A percentile compares a stretch with the other conserved stretches of the same genome.
Evolutionary conservation across 2,888 invertebrate species (phyloP).

Genomic region (Itoplectis maculator): DNA sequence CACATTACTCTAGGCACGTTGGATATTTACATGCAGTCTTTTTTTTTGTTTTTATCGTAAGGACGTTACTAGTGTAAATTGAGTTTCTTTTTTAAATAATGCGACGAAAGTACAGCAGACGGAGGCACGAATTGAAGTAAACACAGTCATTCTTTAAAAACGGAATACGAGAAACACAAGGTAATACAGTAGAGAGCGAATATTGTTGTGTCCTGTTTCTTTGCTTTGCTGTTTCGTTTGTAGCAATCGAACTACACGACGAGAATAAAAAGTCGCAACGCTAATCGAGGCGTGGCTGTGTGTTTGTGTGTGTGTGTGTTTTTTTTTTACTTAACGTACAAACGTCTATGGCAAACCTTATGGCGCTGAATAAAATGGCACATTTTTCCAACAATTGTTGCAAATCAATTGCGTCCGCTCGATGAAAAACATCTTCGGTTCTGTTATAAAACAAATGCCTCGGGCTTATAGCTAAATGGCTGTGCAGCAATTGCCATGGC

Average conservation of each 20-base stretch:
- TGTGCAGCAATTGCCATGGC: conserved; percentile 21
- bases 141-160: conserved; percentile 1
- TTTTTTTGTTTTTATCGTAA: not conserved
- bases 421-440: not conserved
- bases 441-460: conserved; percentile 41
- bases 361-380: conserved; percentile 66
- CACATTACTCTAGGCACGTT: conserved; percentile 25
- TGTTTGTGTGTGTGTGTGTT: too few species aligned
- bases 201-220: not conserved
- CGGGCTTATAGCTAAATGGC: conserved; percentile 50
- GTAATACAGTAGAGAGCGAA: conserved; percentile 14
- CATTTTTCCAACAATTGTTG: conserved; percentile 26
- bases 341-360: conserved; percentile 67
- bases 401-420: not conserved
- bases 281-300: too few species aligned
- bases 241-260: not conserved
- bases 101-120: not conserved
- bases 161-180: conserved; percentile 6
- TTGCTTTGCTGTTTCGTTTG: too few species aligned
- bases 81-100: not conserved
- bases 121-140: not conserved
- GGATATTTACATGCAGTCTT: conserved; percentile 40
- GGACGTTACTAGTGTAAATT: not conserved
- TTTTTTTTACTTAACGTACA: conserved; percentile 27
- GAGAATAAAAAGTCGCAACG: conserved; percentile 5